Conservation (phyloP, 2,113 vertebrate species). For the Stictonetta naevosa region DNA sequence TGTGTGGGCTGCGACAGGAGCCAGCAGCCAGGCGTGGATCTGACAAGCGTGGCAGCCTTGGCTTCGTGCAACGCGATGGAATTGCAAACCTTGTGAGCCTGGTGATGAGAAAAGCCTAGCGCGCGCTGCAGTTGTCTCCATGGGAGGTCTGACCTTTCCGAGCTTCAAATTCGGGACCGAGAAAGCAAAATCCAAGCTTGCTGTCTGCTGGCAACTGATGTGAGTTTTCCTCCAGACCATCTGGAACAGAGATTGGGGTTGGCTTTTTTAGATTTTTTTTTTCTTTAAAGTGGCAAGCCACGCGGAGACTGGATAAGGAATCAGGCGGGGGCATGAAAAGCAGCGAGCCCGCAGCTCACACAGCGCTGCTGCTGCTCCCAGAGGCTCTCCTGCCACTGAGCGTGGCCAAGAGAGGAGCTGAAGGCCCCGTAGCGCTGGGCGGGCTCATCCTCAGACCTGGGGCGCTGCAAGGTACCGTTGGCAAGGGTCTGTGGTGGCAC, state of each 20-base stretch:
- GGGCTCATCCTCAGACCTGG: background rate
- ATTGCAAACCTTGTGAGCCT: background rate
- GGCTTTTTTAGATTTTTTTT: background rate
- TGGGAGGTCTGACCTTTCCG: conserved; percentile 8
- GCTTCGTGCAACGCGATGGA: background rate
- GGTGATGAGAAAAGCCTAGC: background rate
- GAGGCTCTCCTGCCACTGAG: background rate
- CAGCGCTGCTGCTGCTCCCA: background rate
- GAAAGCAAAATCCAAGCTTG: background rate
- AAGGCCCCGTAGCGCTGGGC: background rate
- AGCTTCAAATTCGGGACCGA: background rate
- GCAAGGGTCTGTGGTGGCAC: background rate
- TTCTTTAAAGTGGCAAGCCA: background rate
- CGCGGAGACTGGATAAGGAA: background rate
- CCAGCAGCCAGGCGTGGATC: background rate
- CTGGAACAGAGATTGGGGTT: background rate
- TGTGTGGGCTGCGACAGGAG: background rate
- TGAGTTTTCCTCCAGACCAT: background rate
- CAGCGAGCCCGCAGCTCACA: background rate
- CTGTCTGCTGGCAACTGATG: background rate
- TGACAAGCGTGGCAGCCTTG: background rate
- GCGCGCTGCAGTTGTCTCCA: background rate
- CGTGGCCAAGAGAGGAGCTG: background rate
- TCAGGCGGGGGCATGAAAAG: background rate
- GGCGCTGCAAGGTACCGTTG: background rate